Base-by-base conservation (phyloP, 2,113 vertebrate genomes). In the Spea multiplicata region DNA sequence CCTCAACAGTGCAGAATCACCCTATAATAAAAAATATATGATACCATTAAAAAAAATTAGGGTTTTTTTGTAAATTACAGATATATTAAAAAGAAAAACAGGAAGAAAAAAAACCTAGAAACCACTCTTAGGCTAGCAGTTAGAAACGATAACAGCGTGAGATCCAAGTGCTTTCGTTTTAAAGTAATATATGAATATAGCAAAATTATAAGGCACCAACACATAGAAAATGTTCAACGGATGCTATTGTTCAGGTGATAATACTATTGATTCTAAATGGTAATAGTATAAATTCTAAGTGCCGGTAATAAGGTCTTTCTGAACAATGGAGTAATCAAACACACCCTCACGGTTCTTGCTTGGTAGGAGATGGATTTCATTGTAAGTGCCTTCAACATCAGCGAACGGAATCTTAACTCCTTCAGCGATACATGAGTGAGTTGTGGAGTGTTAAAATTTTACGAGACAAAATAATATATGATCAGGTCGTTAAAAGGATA, bases 301-400 rank as follows among this genome's bases (percentile, higher is more conserved):
- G 77, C 30, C 12, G 14, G 62, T 79, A 78, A 78, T 61, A 57
- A 71, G 76, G 76, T 72, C 69, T 78, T 66, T 72, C n/a, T 17
- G 76, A 79, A 79, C 77, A 79, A 79, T 79, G 64, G 77, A 70
- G 59, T 79, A 79, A 79, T 79, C 77, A 79, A 79, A 73, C 70
- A 73, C 77, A 73, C 70, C 77, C 70, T 79, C 50, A 3, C 66
- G 77, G 70, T 50, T 79, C 77, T 73, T 46, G 45, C 77, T 30
- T 62, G 47, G 70, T 66, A 52, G 77, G 70, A n/a, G 70, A 52
- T 17, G 50, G 64, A 73, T 55, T 78, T 79, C 50, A 73, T 73
- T 79, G 62, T 64, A 48, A 73, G 77, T 73, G 70, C 66, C 77
- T 79, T 16, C 17, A 7, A 44, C 12, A 65, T 13, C 59, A 46